Evolutionary conservation across 2,797 vertebrate species (phyloP).

Genomic region (Pitangus sulphuratus): DNA sequence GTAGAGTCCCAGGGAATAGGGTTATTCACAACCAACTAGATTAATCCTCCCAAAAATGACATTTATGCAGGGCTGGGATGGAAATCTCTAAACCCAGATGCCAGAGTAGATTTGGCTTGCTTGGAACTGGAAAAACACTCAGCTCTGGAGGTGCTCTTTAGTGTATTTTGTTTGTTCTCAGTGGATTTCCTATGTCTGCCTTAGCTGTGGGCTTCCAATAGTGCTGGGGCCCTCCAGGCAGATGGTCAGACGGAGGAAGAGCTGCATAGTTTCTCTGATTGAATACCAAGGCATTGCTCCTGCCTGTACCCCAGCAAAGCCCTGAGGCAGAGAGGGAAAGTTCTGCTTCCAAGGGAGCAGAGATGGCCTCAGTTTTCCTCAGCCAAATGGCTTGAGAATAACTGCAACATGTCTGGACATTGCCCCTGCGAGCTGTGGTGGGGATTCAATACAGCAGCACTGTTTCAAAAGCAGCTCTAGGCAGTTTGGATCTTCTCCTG

Average conservation of each 20-base stretch:
- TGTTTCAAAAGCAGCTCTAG: not conserved
- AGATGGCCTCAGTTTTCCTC: not conserved
- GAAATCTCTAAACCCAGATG: not conserved
- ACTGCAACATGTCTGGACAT: rapidly evolving
- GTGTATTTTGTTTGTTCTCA: not conserved
- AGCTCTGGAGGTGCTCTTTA: not conserved
- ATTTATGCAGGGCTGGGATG: not conserved
- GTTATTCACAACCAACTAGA: not conserved
- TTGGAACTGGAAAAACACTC: not conserved
- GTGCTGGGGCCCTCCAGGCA: not conserved
- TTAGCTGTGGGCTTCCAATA: not conserved
- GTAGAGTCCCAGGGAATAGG: not conserved
- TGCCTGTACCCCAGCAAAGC: not conserved
- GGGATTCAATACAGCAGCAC: not conserved
- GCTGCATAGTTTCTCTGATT: conserved; percentile 17
- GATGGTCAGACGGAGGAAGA: not conserved
- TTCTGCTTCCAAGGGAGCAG: not conserved
- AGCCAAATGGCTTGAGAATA: not conserved
- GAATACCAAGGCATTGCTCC: not conserved
- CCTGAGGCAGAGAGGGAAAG: not conserved
- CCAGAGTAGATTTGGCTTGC: not conserved
- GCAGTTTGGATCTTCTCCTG: not conserved
- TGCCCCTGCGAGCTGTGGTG: not conserved
- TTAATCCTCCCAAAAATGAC: not conserved
- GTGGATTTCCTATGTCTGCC: conserved; percentile 20